A percentile compares a stretch with the other conserved stretches of the same genome.
Conservation (phyloP, 1,140 invertebrate genomes). For the Lordiphosa mommai region DNA sequence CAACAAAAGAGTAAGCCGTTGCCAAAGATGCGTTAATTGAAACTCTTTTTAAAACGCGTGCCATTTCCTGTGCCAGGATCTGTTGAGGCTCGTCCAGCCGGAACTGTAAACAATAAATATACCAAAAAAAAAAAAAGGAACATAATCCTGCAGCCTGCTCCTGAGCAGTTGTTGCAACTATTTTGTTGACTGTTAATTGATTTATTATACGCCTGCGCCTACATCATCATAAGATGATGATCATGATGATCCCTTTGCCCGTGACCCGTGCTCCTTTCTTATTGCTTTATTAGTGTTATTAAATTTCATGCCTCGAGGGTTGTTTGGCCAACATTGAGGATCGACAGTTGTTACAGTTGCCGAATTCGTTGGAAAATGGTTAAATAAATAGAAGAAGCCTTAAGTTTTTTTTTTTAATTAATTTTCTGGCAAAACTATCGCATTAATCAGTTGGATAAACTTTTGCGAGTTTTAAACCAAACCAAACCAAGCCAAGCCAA, state of each 20-base stretch:
- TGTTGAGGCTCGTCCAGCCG: constrained; percentile 61
- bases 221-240: constrained; percentile 18
- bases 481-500: constrained; percentile 19
- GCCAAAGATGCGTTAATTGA: constrained; percentile 62
- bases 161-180: constrained; percentile 11
- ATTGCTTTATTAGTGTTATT: constrained; percentile 72
- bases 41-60: constrained; percentile 49
- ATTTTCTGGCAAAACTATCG: constrained; percentile 65
- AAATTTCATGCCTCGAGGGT: constrained; percentile 56
- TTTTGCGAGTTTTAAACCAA: constrained; percentile 16
- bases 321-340: constrained; percentile 39
- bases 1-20: constrained; percentile 61
- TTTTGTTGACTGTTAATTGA: constrained; percentile 57
- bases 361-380: constrained; percentile 14
- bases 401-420: constrained; percentile 33
- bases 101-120: constrained; percentile 77
- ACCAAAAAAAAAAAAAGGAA: not conserved
- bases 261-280: constrained; percentile 5
- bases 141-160: constrained; percentile 46
- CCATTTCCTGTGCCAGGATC: constrained; percentile 48
- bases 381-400: not conserved
- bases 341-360: constrained; percentile 41
- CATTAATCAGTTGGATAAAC: constrained; percentile 64
- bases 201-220: constrained; percentile 72
- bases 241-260: constrained; percentile 5